phyloP scores from a whole-genome alignment of 2,888 invertebrate genomes.

The Malachius bipustulatus region DNA sequence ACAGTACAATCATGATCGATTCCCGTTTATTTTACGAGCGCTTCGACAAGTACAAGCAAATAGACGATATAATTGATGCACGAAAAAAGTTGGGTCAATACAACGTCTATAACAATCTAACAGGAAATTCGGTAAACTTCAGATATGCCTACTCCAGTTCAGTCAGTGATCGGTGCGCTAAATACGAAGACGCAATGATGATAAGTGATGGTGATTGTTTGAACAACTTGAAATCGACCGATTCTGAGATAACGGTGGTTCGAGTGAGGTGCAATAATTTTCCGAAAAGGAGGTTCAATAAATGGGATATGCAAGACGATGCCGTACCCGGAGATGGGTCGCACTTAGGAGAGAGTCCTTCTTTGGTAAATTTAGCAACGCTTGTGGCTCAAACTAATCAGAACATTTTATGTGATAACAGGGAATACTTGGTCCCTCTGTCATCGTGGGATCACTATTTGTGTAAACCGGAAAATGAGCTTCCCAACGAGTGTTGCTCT shows the following conservation, averaged over 20 bases:
- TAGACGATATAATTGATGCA: conserved; percentile 35
- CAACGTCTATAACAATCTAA: conserved; percentile 24
- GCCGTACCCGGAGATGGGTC: conserved; percentile 44
- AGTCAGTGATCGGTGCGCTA: conserved; percentile 17
- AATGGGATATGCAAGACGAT: conserved; percentile 39
- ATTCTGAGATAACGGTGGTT: conserved; percentile 48
- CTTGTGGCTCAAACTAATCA: conserved; percentile 36
- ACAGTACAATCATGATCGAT: conserved; percentile 21
- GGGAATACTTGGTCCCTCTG: conserved; percentile 44
- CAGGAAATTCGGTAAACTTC: conserved; percentile 19
- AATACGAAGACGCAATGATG: conserved; percentile 23
- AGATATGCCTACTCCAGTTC: conserved; percentile 23
- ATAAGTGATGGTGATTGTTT: conserved; percentile 25
- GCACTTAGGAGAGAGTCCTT: conserved; percentile 45
- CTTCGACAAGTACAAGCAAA: conserved; percentile 26
- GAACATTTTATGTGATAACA: conserved; percentile 25
- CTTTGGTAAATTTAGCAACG: conserved; percentile 47
- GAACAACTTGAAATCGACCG: conserved; percentile 41
- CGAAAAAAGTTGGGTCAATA: conserved; percentile 32
- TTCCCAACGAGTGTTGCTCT: conserved; percentile 18
- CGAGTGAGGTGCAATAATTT: conserved; percentile 38
- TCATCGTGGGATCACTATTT: conserved; percentile 44
- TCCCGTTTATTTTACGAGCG: conserved; percentile 5
- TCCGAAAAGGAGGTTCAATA: conserved; percentile 31
- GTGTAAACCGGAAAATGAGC: conserved; percentile 23